Base-by-base conservation (phyloP, 2,113 vertebrate species). In the Coryphaenoides rupestris region DNA sequence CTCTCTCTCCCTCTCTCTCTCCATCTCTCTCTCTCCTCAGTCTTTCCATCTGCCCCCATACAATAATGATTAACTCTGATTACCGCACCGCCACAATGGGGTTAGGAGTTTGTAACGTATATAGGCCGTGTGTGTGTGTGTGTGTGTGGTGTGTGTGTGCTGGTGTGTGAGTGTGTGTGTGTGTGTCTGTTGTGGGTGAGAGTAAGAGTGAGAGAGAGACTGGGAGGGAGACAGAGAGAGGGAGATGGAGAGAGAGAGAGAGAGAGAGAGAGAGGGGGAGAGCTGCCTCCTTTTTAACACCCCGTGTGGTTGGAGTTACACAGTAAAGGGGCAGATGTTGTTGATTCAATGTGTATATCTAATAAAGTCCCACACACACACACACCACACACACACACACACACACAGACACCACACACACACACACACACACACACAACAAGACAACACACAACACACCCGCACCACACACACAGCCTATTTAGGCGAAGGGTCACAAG, bases 1-100 rank as follows among this genome's bases (percentile, higher is more conserved):
- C 83, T 87, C 73, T 86, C 68, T 24, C 68, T 73, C 76, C 65
- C n/a, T n/a, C n/a, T n/a, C n/a, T n/a, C n/a, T n/a, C n/a, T n/a
- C 60, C 45, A 68, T 79, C 22, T n/a, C 21, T 59, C 55, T 28
- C 65, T 60, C 61, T 56, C 62, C 61, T 46, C 74, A 33, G 45
- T 17, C 60, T n/a, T 62, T 17, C 56, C 54, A 73, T 74, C 55
- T 73, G 61, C n/a, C n/a, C n/a, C n/a, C 2, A 5, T 40, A 40
- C 33, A 40, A 12, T 12, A 40, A 40, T 40, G 33, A 12, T 40
- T 49, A 60, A 66, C 59, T 50, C 16, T 24, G 24, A 78, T 74
- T 66, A 58, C 28, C 73, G 72, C 52, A 75, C 72, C 45, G 67
- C 70, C 55, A 40, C 53, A 24, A 46, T 40, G 45, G 61, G 40